Percentiles rank a stretch among this genome's conserved stretches.
phyloP scores from a whole-genome alignment of 2,888 invertebrate species.

The Thyatira batis region DNA sequence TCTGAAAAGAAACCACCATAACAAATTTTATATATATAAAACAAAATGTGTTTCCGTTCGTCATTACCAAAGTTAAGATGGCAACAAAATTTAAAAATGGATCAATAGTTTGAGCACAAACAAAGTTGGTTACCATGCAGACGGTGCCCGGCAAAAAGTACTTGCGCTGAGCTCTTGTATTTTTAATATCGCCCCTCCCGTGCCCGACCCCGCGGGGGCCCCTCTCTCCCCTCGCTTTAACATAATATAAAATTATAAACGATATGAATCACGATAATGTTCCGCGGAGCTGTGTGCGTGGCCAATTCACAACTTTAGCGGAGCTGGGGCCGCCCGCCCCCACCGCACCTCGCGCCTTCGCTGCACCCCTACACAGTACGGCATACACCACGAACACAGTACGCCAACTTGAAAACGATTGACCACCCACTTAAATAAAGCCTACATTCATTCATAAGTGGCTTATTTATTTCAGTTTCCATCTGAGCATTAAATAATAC shows the following conservation, averaged over 20 bases:
- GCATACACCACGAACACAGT: conserved; percentile 6
- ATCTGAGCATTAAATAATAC: too few relatives aligned
- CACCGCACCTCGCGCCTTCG: conserved; percentile 39
- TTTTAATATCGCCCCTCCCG: conserved; percentile 73
- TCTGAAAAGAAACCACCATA: neutral
- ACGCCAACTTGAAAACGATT: conserved; percentile 11
- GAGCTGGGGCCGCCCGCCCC: conserved; percentile 48
- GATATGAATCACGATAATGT: conserved; percentile 82
- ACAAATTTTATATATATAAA: neutral
- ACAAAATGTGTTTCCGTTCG: neutral
- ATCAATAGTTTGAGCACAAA: conserved; percentile 76
- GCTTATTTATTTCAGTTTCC: too few relatives aligned
- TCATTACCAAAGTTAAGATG: conserved; percentile 5
- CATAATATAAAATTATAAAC: conserved; percentile 82
- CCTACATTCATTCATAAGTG: too few relatives aligned
- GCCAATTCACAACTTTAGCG: conserved; percentile 78
- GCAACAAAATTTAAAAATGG: conserved; percentile 28
- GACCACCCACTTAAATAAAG: neutral
- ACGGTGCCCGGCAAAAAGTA: conserved; percentile 63
- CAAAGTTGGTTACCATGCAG: conserved; percentile 74
- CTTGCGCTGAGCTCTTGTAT: conserved; percentile 70
- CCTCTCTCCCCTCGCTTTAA: conserved; percentile 62
- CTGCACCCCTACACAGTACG: conserved; percentile 36
- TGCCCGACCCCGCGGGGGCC: conserved; percentile 26
- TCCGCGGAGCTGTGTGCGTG: conserved; percentile 70